phyloP scores from a whole-genome alignment of 2,888 invertebrate genomes.

The Eremobia ochroleuca region DNA sequence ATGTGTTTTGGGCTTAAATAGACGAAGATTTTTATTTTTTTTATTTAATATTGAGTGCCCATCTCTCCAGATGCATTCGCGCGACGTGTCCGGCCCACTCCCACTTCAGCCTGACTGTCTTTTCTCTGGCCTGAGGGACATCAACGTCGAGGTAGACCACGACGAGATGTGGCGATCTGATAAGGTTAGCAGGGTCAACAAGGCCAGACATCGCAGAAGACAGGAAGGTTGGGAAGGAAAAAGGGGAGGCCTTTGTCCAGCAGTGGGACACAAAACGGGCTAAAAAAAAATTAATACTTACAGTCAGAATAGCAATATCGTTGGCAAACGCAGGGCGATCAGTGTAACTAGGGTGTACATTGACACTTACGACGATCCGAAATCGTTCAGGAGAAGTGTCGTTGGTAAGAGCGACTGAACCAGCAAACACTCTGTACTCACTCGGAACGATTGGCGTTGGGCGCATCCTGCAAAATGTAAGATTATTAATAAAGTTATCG shows the following conservation, averaged over 20 bases:
- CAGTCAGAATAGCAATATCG: slow-evolving; percentile 42
- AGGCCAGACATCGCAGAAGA: neutral
- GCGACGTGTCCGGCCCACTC: too few species aligned
- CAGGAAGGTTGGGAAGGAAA: neutral
- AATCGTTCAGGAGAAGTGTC: slow-evolving; percentile 60
- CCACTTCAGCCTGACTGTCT: neutral
- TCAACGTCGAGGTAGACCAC: neutral
- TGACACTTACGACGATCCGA: slow-evolving; percentile 64
- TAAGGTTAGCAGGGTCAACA: neutral
- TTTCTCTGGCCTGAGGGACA: neutral
- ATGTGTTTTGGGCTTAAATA: neutral
- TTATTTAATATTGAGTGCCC: neutral
- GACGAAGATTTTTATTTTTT: neutral
- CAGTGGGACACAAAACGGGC: neutral
- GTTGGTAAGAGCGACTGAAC: slow-evolving; percentile 56
- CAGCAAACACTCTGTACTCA: slow-evolving; percentile 69
- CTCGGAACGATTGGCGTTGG: slow-evolving; percentile 25
- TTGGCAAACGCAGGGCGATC: slow-evolving; percentile 33
- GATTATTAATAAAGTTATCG: neutral
- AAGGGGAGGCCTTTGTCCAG: too few species aligned
- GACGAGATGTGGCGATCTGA: neutral
- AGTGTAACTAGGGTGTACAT: slow-evolving; percentile 62
- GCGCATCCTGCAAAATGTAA: slow-evolving; percentile 38
- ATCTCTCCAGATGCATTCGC: too few species aligned
- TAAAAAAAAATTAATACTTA: slow-evolving; percentile 24